Evolutionary conservation across 2,797 vertebrate species (phyloP).

Genomic region (Uromys caudimaculatus): DNA sequence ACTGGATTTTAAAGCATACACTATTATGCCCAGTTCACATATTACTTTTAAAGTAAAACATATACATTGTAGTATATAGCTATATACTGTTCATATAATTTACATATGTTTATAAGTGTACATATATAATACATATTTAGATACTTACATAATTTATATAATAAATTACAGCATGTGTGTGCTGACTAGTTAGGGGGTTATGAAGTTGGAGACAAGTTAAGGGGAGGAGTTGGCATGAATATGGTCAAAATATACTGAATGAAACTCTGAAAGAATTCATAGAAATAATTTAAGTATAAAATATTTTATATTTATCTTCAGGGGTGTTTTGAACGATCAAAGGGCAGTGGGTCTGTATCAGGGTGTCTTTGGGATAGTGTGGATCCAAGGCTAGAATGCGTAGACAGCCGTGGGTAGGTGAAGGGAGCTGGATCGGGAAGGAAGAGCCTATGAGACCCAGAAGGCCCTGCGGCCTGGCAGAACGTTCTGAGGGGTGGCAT

Average conservation of each 20-base stretch:
- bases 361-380: neutral
- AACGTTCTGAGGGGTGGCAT: neutral
- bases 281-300: neutral
- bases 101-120: neutral
- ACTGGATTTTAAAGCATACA: neutral
- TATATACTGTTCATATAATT: neutral
- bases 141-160: neutral
- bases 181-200: neutral
- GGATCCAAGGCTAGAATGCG: too few species aligned
- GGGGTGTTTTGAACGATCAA: neutral
- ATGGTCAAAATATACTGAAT: neutral
- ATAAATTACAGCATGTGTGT: neutral
- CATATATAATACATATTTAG: neutral
- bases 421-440: neutral
- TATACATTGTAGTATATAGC: too few species aligned
- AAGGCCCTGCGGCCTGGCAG: fast-evolving
- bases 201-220: neutral
- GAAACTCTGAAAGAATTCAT: neutral
- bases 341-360: neutral
- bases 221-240: neutral
- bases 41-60: neutral
- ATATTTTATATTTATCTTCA: too few species aligned
- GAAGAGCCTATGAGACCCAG: neutral
- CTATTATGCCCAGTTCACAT: neutral
- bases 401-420: neutral